Conservation (phyloP, 2,113 vertebrate species). For the Globicephala melas region DNA sequence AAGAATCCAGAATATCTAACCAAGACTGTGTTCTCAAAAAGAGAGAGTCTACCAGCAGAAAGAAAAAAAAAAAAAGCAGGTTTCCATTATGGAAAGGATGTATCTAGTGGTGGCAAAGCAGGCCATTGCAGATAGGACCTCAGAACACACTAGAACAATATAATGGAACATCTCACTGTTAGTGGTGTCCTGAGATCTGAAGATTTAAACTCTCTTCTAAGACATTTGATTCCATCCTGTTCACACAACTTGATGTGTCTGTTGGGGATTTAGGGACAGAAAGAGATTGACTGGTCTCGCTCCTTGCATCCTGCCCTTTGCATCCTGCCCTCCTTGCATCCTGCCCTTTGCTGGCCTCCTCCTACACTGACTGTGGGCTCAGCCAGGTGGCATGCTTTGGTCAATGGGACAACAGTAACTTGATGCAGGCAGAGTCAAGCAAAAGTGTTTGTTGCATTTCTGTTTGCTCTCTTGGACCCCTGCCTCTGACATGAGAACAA, state of each 20-base stretch:
- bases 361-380: background rate
- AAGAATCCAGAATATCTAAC: background rate
- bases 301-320: background rate
- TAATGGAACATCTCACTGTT: background rate
- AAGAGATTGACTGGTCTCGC: background rate
- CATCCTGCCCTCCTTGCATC: background rate
- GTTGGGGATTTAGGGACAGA: background rate
- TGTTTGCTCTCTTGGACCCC: background rate
- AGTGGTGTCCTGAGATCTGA: background rate
- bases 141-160: background rate
- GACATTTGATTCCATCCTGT: background rate
- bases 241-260: background rate
- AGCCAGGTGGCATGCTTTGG: background rate
- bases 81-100: background rate
- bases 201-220: background rate
- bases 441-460: background rate
- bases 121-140: background rate
- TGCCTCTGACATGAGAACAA: background rate
- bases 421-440: background rate
- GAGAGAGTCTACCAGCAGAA: background rate
- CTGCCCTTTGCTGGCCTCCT: background rate
- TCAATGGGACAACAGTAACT: background rate
- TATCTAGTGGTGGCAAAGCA: background rate
- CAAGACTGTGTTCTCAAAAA: background rate
- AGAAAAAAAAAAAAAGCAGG: background rate